phyloP scores from a whole-genome alignment of 2,113 vertebrate species.

The Platycercus adscitus region DNA sequence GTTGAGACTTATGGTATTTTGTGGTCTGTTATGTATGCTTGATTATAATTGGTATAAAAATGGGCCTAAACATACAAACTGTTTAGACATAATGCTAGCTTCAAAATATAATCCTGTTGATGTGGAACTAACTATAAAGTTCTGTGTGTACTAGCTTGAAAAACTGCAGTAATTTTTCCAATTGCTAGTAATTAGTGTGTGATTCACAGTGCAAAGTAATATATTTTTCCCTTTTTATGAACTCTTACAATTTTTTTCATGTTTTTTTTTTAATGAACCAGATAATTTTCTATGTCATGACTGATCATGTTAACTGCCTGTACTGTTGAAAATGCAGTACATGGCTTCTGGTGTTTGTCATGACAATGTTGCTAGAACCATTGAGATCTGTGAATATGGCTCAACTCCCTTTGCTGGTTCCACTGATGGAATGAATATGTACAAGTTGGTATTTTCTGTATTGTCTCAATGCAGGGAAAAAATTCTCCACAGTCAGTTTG shows the following conservation, averaged over 20 bases:
- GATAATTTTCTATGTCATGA: neutral
- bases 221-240: neutral
- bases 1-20: conserved; percentile 52
- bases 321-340: neutral
- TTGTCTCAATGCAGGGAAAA: neutral
- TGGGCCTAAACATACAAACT: conserved; percentile 55
- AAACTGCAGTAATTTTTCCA: conserved; percentile 19
- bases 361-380: neutral
- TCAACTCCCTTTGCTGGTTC: neutral
- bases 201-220: neutral
- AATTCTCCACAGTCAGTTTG: conserved; percentile 6
- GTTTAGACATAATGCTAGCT: conserved; percentile 39
- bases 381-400: neutral
- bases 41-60: conserved; percentile 62
- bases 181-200: neutral
- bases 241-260: neutral
- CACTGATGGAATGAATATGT: neutral
- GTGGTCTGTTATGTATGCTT: conserved; percentile 48
- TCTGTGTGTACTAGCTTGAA: neutral
- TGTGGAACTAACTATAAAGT: conserved; percentile 25
- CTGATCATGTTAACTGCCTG: neutral
- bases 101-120: conserved; percentile 28
- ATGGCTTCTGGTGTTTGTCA: neutral
- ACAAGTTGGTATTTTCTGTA: neutral
- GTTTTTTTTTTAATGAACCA: neutral